Evolutionary conservation across 2,797 vertebrate genomes (phyloP).

Genomic region (Tapirus indicus): DNA sequence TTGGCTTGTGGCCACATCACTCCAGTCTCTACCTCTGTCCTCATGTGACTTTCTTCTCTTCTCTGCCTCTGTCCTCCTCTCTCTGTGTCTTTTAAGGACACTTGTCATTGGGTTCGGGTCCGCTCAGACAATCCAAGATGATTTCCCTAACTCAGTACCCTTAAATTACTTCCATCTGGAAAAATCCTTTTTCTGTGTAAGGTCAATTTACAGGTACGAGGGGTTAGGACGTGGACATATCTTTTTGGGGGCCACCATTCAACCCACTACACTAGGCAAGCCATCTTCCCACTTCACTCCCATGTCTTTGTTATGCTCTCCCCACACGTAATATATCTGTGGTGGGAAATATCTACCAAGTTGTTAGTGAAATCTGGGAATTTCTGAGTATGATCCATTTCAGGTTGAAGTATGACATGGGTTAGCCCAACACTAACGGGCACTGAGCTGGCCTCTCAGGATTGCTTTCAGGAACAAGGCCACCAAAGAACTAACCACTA

Average conservation of each 20-base stretch:
- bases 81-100: background rate
- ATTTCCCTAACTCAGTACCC: background rate
- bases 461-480: too few relatives aligned
- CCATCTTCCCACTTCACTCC: too few relatives aligned
- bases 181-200: background rate
- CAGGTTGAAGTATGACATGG: background rate
- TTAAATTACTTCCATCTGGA: background rate
- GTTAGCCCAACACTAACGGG: background rate
- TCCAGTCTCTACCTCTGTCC: rapidly evolving
- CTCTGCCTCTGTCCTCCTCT: background rate
- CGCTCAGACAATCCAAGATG: too few relatives aligned
- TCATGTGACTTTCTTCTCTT: background rate
- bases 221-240: rapidly evolving
- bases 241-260: background rate
- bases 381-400: background rate
- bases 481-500: background rate
- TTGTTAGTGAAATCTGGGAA: too few relatives aligned
- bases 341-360: rapidly evolving
- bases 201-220: too few relatives aligned
- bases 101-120: background rate
- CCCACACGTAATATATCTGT: rapidly evolving
- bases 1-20: rapidly evolving
- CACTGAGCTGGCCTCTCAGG: background rate
- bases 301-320: background rate
- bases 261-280: background rate